These are phyloP conservation scores for Pseudopodoces humilis DNA, from an alignment of 2,113 vertebrate species.

Conservation along the genomic window DNA sequence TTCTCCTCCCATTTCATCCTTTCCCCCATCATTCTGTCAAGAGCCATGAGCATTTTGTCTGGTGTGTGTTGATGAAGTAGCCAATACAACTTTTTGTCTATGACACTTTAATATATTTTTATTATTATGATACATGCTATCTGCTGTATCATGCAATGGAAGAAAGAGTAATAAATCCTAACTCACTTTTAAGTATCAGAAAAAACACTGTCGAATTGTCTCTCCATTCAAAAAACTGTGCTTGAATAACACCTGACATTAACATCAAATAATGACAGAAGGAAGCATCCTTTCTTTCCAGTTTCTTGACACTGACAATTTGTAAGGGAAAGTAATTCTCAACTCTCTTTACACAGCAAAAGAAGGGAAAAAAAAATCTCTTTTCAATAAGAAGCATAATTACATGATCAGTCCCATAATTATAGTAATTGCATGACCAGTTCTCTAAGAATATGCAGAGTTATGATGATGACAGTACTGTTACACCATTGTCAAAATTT, in stretches of 20 bases:
- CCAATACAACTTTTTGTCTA: not conserved
- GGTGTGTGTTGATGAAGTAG: not conserved
- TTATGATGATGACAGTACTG: not conserved
- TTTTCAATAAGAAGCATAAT: not conserved
- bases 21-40: not conserved
- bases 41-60: not conserved
- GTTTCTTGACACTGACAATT: not conserved
- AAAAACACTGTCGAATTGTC: not conserved
- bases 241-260: not conserved
- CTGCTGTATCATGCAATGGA: not conserved
- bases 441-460: not conserved
- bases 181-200: not conserved
- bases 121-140: not conserved
- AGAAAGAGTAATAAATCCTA: not conserved
- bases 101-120: not conserved
- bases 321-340: not conserved
- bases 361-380: not conserved
- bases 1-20: not conserved
- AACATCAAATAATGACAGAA: not conserved
- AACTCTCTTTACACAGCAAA: not conserved
- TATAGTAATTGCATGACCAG: not conserved
- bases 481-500: not conserved
- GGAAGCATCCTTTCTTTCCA: not conserved
- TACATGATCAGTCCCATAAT: not conserved
- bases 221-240: not conserved